Evolutionary conservation across 1,140 invertebrate species (phyloP), one percentile per base, ranked within the genome.

Genomic region (Lucilia sericata): DNA sequence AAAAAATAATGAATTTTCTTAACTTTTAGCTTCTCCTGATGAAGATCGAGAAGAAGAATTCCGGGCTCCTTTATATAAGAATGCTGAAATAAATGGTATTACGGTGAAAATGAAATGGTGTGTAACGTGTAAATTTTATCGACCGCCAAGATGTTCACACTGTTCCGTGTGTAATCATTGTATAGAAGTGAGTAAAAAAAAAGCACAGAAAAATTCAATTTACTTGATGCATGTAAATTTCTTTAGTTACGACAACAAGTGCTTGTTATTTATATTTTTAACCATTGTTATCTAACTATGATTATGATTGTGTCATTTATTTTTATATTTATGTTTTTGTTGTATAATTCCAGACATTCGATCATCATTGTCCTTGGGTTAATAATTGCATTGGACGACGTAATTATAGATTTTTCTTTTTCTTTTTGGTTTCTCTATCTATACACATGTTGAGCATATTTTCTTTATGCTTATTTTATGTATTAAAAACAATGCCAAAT

Each of bases 101-200:
- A 98, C 97, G 19, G 98, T 99, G 65, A 95, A 98, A 85, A 99
- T 99, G 98, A 99, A 99, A 93, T 99, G 99, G 99, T 99, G 99
- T 92, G 96, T 98, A 84, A 99, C 99, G 2, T 99, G 99, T 93
- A 98, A 99, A 93, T 99, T 99, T 93, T 99, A 99, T 92, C 94
- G 98, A 88, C 98, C 98, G 89, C 99, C 99, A 84, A 94, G 99
- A 91, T 99, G 98, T 92, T 99, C 98, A 81, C 98, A 99, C 93
- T 99, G 99, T 92, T 99, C 97, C 88, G 98, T 99, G 82, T 99
- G 99, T 93, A 98, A 99, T 93, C 97, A 97, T 89, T 99, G 98
- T 92, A 99, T 99, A 91, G 98, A 99, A 94, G 98, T 99, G 92
- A 93, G 92, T 91, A 34, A 47, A 49, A 60, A 84, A n/a, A 17